Percentiles rank a stretch among this genome's conserved stretches.
phyloP scores from a whole-genome alignment of 2,797 vertebrate genomes.

The Hydrolagus colliei region DNA sequence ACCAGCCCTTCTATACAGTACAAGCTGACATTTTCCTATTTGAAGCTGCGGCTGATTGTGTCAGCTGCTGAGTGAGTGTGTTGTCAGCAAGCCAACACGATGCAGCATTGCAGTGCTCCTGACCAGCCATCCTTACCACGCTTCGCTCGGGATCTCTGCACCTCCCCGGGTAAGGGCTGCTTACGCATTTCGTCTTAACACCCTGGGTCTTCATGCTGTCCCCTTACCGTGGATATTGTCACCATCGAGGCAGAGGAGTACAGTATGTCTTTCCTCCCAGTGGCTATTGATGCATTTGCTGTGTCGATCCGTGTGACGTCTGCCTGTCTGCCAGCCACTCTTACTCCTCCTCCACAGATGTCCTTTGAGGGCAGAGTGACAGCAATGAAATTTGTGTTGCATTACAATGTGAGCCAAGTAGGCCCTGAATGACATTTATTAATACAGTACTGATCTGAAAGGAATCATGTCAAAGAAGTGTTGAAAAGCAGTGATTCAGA shows the following conservation, averaged over 20 bases:
- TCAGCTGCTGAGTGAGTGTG: neutral
- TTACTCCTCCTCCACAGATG: neutral
- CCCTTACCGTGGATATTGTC: neutral
- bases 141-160: neutral
- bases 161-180: neutral
- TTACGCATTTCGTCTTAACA: constrained; percentile 1
- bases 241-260: too few relatives aligned
- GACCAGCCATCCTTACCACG: neutral
- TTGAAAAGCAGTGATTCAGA: neutral
- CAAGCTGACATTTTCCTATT: too few relatives aligned
- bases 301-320: too few relatives aligned
- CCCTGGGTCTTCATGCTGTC: neutral
- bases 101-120: neutral
- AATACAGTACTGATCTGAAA: neutral
- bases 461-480: neutral
- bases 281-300: too few relatives aligned
- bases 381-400: neutral
- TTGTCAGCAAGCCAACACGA: neutral
- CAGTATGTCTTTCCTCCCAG: too few relatives aligned
- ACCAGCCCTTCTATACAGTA: too few relatives aligned
- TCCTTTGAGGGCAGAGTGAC: neutral
- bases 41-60: neutral
- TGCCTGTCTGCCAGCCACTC: neutral
- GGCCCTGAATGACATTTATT: neutral
- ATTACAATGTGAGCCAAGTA: neutral